Percentiles rank a stretch among this genome's conserved stretches.
Evolutionary conservation across 2,797 vertebrate genomes (phyloP).

Genomic region (Danio albolineatus): DNA sequence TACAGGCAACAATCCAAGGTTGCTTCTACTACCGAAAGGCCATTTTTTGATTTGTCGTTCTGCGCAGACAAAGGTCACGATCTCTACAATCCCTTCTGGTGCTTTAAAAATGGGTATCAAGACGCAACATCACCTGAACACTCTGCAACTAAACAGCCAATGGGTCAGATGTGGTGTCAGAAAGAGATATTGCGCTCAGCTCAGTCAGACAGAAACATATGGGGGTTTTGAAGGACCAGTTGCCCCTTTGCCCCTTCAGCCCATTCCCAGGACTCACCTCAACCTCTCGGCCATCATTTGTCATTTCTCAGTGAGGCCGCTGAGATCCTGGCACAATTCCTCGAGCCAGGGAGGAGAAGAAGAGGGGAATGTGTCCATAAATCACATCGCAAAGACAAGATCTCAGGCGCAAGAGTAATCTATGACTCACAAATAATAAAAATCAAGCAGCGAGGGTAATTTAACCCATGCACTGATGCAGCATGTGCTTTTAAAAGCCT

Average conservation of each 20-base stretch:
- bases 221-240: slow-evolving; percentile 3
- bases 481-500: neutral
- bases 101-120: slow-evolving; percentile 7
- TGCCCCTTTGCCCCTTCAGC: neutral
- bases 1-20: neutral
- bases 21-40: neutral
- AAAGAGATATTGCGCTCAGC: neutral
- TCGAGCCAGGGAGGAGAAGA: neutral
- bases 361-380: slow-evolving; percentile 11
- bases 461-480: neutral
- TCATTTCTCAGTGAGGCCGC: slow-evolving; percentile 19
- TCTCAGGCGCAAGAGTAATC: slow-evolving; percentile 14
- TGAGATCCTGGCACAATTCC: slow-evolving; percentile 11
- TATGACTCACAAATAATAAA: slow-evolving; percentile 22
- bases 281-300: slow-evolving; percentile 36
- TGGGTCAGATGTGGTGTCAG: slow-evolving; percentile 9
- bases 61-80: neutral
- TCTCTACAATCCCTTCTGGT: neutral
- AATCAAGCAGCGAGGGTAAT: slow-evolving; percentile 5
- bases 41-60: neutral
- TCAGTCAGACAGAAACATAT: slow-evolving; percentile 16
- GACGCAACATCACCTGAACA: neutral
- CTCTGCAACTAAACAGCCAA: neutral
- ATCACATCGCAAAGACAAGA: slow-evolving; percentile 21
- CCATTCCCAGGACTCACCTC: slow-evolving; percentile 20